Percentiles rank a stretch among this genome's conserved stretches.
Conservation (phyloP, 2,888 invertebrate genomes). For the Thereva nobilitata region DNA sequence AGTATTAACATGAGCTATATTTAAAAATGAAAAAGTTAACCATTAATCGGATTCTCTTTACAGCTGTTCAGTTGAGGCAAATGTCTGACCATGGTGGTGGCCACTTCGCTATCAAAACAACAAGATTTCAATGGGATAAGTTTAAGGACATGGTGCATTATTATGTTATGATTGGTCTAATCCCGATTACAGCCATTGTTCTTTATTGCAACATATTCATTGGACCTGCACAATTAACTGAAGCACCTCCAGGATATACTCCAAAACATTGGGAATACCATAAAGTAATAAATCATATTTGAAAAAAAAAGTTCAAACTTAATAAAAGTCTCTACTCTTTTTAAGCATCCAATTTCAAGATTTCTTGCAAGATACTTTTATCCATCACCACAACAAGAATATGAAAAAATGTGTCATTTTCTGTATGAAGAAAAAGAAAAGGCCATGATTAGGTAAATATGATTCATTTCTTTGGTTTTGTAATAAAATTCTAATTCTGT, state of each 20-base stretch:
- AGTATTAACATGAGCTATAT: too few species aligned
- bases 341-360: conserved; percentile 72
- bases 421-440: conserved; percentile 72
- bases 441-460: conserved; percentile 60
- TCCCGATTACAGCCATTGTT: conserved; percentile 70
- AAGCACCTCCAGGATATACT: conserved; percentile 79
- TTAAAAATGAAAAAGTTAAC: too few species aligned
- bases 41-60: too few species aligned
- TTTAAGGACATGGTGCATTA: conserved; percentile 84
- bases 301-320: too few species aligned
- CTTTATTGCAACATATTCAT: conserved; percentile 75
- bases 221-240: conserved; percentile 79
- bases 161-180: conserved; percentile 74
- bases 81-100: conserved; percentile 51
- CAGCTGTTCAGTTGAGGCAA: too few species aligned
- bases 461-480: neutral
- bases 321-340: neutral
- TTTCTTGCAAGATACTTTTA: conserved; percentile 70
- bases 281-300: conserved; percentile 59
- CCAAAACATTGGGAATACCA: conserved; percentile 92
- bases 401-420: conserved; percentile 77
- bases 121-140: conserved; percentile 80
- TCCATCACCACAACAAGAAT: conserved; percentile 75
- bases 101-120: conserved; percentile 67
- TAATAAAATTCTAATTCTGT: neutral